phyloP scores from a whole-genome alignment of 2,888 invertebrate genomes.

The Callyntrura guangdongensis region DNA sequence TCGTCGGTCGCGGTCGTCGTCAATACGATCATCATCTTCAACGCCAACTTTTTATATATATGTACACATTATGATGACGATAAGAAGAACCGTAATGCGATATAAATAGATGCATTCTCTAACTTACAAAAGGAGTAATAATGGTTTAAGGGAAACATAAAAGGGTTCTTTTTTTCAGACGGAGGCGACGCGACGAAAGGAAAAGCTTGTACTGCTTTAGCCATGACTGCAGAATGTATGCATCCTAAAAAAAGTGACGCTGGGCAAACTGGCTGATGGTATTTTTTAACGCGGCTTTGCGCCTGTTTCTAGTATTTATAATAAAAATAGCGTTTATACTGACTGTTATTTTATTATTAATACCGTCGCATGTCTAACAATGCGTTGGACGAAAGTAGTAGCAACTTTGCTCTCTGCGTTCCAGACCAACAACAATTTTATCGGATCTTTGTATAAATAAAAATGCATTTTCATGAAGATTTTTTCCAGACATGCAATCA shows the following conservation, averaged over 20 bases:
- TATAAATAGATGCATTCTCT: slow-evolving; percentile 11
- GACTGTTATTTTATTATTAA: neutral
- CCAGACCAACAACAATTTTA: slow-evolving; percentile 24
- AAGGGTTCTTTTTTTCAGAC: slow-evolving; percentile 29
- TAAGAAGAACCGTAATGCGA: slow-evolving; percentile 18
- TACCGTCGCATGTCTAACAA: neutral
- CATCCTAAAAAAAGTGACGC: slow-evolving; percentile 4
- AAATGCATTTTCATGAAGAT: slow-evolving; percentile 24
- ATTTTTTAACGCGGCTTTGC: neutral
- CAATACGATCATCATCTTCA: neutral
- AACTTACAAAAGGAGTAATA: neutral
- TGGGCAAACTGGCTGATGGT: neutral
- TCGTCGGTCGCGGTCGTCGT: slow-evolving; percentile 68
- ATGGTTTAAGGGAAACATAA: neutral
- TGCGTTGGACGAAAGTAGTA: neutral
- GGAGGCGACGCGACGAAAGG: slow-evolving; percentile 73
- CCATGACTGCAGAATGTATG: neutral
- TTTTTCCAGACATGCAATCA: slow-evolving; percentile 61
- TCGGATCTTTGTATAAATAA: slow-evolving; percentile 32
- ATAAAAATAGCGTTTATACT: neutral
- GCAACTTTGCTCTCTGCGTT: neutral
- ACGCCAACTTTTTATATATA: neutral
- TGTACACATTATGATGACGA: neutral
- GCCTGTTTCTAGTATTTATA: neutral
- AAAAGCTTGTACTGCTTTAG: slow-evolving; percentile 69